Evolutionary conservation across 2,888 invertebrate species (phyloP).

Genomic region (Drosophila sordidapex): DNA sequence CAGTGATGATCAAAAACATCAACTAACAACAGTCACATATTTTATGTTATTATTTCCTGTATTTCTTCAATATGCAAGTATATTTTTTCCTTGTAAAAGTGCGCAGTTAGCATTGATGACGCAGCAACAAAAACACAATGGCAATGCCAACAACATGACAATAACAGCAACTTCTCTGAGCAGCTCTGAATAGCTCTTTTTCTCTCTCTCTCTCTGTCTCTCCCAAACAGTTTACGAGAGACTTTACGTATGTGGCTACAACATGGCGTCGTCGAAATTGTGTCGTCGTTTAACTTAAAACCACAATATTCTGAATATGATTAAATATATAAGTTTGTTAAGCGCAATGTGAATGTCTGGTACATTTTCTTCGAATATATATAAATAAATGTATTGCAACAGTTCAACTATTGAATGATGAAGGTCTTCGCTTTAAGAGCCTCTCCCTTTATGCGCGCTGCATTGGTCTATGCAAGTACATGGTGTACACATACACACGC

Average conservation of each 20-base stretch:
- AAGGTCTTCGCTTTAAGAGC: slow-evolving; percentile 13
- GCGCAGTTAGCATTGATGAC: slow-evolving; percentile 79
- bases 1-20: slow-evolving; percentile 28
- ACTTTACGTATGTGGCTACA: slow-evolving; percentile 57
- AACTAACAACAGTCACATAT: slow-evolving; percentile 9
- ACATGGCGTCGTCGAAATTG: slow-evolving; percentile 76
- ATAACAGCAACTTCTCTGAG: slow-evolving; percentile 53
- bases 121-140: slow-evolving; percentile 76
- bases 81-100: slow-evolving; percentile 54
- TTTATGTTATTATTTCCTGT: slow-evolving; percentile 23
- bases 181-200: slow-evolving; percentile 45
- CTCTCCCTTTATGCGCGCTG: slow-evolving; percentile 36
- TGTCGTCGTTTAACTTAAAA: slow-evolving; percentile 70
- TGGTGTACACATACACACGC: neutral
- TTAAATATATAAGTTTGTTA: slow-evolving; percentile 28
- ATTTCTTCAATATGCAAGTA: slow-evolving; percentile 9
- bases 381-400: slow-evolving; percentile 16
- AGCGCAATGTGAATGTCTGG: neutral
- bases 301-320: slow-evolving; percentile 44
- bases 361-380: slow-evolving; percentile 12
- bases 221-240: slow-evolving; percentile 44
- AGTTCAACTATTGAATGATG: slow-evolving; percentile 8
- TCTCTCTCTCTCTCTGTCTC: slow-evolving; percentile 44
- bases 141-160: slow-evolving; percentile 58
- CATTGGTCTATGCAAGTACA: slow-evolving; percentile 63